Percentiles rank a stretch among this genome's conserved stretches.
phyloP scores from a whole-genome alignment of 1,140 invertebrate species.

The Chlorops oryzae region DNA sequence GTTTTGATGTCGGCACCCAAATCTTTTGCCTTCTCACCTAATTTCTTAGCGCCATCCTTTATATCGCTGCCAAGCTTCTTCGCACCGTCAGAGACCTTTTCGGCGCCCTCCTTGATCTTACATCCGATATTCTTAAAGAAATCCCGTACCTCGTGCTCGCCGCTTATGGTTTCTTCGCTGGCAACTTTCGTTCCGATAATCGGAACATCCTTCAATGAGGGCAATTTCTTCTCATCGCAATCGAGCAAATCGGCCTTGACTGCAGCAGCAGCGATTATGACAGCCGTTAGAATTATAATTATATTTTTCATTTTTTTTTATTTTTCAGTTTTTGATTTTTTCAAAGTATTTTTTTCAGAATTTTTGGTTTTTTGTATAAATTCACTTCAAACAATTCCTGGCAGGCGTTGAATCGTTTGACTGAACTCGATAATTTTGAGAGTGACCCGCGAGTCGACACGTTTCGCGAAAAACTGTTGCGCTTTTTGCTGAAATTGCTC shows the following conservation, averaged over 20 bases:
- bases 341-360: too few species aligned
- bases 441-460: too few species aligned
- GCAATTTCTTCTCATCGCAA: conserved; percentile 29
- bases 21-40: conserved; percentile 33
- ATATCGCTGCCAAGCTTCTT: conserved; percentile 31
- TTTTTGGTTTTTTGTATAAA: too few species aligned
- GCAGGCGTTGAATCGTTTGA: too few species aligned
- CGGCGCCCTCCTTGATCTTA: conserved; percentile 36
- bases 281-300: background rate
- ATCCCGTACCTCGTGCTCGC: conserved; percentile 35
- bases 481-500: too few species aligned
- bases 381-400: too few species aligned
- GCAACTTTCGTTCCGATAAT: conserved; percentile 21
- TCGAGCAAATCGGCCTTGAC: conserved; percentile 29
- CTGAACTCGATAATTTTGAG: too few species aligned
- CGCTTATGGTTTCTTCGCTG: conserved; percentile 16
- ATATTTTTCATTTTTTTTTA: conserved; percentile 11
- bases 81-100: conserved; percentile 29
- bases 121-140: conserved; percentile 41
- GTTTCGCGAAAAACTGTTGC: too few species aligned
- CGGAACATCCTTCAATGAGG: conserved; percentile 17
- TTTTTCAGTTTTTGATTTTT: too few species aligned
- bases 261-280: conserved; percentile 7
- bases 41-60: conserved; percentile 37
- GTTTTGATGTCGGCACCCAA: conserved; percentile 30